Base-by-base conservation (phyloP, 2,797 vertebrate species). In the Rhinatrema bivittatum region DNA sequence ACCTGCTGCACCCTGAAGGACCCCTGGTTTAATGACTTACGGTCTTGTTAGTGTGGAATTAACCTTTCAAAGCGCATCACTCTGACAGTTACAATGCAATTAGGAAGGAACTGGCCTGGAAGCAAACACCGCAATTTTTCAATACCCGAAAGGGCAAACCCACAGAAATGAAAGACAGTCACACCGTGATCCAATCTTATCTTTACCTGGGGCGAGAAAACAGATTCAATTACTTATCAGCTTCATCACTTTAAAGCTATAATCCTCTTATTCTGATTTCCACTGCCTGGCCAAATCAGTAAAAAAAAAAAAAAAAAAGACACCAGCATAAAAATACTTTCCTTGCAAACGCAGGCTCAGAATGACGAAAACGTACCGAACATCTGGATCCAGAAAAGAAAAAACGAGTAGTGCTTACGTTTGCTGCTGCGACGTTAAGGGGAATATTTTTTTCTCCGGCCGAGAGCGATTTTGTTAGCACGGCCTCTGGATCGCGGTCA, bases 121-220 rank as follows among this genome's bases (percentile, higher is more conserved):
- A 9, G 8, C 36, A n/a, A n/a, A 42, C 62, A 49, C 35, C 20
- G 22, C 32, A 16, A 50, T 54, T 63, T 2, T 63, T 63, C 28
- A 22, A 23, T 44, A 56, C 65, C 34, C 35, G 52, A 83, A 87
- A 87, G 69, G 72, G 39, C 82, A 68, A 74, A 53, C 38, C 16
- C 30, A 56, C 58, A 42, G 51, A 59, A 62, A 43, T 41, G 32
- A 69, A 50, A 83, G 34, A 54, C 33, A 39, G 87, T 82, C 74
- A 45, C 22, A 59, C 88, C 84, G 89, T 72, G 66, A 69, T 65
- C 60, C 55, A 60, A 76, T 87, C 62, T 74, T 60, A 41, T 57
- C 50, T 53, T 60, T 77, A 71, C 83, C 65, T 52, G 60, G 74
- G 79, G 65, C 68, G 60, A 50, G 62, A 13, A 11, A 56, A 33